Evolutionary conservation across 2,797 vertebrate genomes (phyloP).

Genomic region (Chiloscyllium punctatum): DNA sequence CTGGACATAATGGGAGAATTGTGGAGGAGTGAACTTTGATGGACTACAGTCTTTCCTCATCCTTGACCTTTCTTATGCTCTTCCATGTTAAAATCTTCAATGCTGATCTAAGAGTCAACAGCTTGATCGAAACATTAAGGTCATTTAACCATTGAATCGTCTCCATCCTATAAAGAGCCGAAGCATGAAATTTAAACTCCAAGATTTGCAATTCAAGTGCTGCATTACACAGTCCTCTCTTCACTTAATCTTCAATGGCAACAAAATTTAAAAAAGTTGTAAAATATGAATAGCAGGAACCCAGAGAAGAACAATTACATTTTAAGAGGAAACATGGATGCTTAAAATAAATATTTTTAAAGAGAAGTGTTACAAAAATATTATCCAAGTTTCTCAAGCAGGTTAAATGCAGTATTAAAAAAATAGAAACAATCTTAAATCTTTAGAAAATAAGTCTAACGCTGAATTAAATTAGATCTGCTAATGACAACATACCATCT

Average conservation of each 20-base stretch:
- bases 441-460: neutral
- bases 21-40: neutral
- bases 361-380: constrained; percentile 25
- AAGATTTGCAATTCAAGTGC: neutral
- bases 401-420: constrained; percentile 21
- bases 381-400: constrained; percentile 14
- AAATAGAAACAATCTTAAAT: constrained; percentile 35
- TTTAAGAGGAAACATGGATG: neutral
- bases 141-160: neutral
- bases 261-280: neutral
- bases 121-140: neutral
- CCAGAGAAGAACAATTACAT: neutral
- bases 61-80: neutral
- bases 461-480: constrained; percentile 23
- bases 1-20: neutral
- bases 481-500: neutral
- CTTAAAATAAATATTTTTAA: constrained; percentile 22
- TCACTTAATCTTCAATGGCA: neutral
- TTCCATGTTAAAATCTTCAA: neutral
- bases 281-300: neutral
- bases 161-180: neutral
- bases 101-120: neutral
- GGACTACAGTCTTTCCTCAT: too few species aligned
- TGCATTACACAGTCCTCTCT: neutral
- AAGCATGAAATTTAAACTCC: neutral